phyloP scores from a whole-genome alignment of 2,113 vertebrate genomes.

The Hyaena hyaena region DNA sequence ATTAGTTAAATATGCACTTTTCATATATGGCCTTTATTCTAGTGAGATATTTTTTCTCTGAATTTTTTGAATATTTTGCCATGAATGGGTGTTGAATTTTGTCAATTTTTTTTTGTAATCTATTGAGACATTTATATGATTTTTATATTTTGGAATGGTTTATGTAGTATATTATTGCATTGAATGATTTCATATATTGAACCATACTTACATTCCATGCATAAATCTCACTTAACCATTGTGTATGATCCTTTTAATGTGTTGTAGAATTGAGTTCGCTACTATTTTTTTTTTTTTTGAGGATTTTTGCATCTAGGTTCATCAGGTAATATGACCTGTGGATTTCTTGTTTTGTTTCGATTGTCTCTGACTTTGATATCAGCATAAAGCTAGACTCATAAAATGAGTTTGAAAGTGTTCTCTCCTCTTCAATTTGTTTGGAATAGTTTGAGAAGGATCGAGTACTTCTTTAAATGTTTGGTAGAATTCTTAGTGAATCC shows the following conservation, averaged over 20 bases:
- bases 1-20: not conserved
- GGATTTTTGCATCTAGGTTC: not conserved
- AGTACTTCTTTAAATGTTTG: not conserved
- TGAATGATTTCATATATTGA: not conserved
- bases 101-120: not conserved
- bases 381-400: not conserved
- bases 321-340: not conserved
- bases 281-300: not conserved
- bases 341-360: not conserved
- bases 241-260: not conserved
- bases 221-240: not conserved
- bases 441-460: not conserved
- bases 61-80: not conserved
- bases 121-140: not conserved
- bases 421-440: not conserved
- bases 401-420: not conserved
- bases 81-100: not conserved
- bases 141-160: not conserved
- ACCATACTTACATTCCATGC: not conserved
- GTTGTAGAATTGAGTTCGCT: not conserved
- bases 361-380: not conserved
- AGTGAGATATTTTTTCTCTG: not conserved
- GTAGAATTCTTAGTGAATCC: not conserved
- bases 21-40: not conserved
- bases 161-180: not conserved